Percentiles rank a stretch among this genome's conserved stretches.
Evolutionary conservation across 2,797 vertebrate species (phyloP).

Genomic region (Dendrocincla fuliginosa): DNA sequence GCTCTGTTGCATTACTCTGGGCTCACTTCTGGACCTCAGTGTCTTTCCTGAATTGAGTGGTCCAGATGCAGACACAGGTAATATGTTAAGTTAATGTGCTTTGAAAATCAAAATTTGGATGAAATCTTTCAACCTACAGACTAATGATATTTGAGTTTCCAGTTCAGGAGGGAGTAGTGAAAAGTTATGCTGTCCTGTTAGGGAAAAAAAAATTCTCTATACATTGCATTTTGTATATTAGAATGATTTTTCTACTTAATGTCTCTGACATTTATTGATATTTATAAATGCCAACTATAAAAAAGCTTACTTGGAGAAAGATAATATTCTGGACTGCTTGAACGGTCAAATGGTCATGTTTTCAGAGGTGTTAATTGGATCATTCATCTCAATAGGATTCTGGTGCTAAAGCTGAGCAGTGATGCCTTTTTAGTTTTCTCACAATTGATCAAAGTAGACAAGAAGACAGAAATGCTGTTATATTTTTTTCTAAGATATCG

Average conservation of each 20-base stretch:
- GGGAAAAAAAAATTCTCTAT: not conserved
- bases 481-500: not conserved
- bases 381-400: not conserved
- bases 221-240: not conserved
- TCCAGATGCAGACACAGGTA: fast-evolving
- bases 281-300: not conserved
- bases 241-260: not conserved
- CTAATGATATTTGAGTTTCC: not conserved
- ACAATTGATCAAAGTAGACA: not conserved
- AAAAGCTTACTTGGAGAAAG: not conserved
- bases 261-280: not conserved
- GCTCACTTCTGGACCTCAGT: not conserved
- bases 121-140: not conserved
- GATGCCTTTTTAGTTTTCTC: not conserved
- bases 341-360: not conserved
- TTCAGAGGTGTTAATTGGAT: constrained; percentile 25
- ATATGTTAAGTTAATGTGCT: not conserved
- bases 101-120: not conserved
- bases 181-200: not conserved
- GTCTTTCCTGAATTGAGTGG: not conserved
- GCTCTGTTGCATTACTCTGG: not conserved
- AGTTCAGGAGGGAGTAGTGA: not conserved
- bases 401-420: not conserved
- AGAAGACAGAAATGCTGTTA: not conserved
- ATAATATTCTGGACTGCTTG: not conserved